Evolutionary conservation across 2,888 invertebrate species (phyloP).

Genomic region (Rhamphomyia laevipes): DNA sequence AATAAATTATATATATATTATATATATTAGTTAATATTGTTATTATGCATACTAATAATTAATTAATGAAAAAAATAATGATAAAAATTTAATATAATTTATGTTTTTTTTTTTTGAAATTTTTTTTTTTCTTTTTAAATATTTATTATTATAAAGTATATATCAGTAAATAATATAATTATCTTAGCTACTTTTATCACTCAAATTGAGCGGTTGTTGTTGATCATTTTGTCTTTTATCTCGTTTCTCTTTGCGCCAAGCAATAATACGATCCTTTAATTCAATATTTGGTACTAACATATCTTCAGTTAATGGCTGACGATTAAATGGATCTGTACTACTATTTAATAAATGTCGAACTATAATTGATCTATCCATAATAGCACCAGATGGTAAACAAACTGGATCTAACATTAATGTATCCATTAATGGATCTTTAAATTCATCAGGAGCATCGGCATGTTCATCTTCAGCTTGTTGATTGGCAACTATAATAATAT

Average conservation of each 20-base stretch:
- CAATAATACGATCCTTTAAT: constrained; percentile 71
- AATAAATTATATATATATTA: too few relatives aligned
- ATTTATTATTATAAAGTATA: too few relatives aligned
- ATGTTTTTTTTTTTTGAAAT: too few relatives aligned
- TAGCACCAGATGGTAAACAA: constrained; percentile 74
- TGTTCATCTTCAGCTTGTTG: constrained; percentile 83
- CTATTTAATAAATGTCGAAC: constrained; percentile 89
- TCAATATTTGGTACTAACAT: constrained; percentile 82
- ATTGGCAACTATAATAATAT: constrained; percentile 48
- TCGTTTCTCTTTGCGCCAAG: constrained; percentile 72
- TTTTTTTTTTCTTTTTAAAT: too few relatives aligned
- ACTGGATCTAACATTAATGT: constrained; percentile 96
- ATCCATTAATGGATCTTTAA: constrained; percentile 94
- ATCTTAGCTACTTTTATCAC: constrained; percentile 31
- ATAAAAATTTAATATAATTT: too few relatives aligned
- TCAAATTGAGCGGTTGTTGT: constrained; percentile 23
- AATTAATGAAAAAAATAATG: too few relatives aligned
- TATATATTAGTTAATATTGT: too few relatives aligned
- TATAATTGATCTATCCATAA: constrained; percentile 92
- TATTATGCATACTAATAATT: too few relatives aligned
- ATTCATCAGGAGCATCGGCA: constrained; percentile 93
- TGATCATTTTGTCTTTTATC: constrained; percentile 26
- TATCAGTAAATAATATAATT: too few relatives aligned
- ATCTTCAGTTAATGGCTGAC: constrained; percentile 88
- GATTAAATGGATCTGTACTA: constrained; percentile 94